Conservation (phyloP, 1,140 invertebrate species). For the Babylonia areolata region DNA sequence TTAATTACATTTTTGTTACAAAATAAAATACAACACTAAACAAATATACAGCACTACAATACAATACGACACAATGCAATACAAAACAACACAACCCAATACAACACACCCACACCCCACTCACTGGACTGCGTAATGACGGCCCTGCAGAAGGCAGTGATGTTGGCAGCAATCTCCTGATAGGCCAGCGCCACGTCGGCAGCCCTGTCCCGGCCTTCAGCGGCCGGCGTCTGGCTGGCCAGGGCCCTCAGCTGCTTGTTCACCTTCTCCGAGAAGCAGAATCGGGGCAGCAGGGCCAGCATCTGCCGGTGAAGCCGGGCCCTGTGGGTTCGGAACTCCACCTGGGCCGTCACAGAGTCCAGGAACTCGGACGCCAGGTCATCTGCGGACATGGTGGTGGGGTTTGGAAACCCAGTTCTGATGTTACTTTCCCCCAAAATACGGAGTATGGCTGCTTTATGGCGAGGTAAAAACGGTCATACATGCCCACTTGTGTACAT, state of each 20-base stretch:
- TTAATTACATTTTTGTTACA: too few species aligned
- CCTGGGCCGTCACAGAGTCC: constrained; percentile 63
- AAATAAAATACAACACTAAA: too few species aligned
- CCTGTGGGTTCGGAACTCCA: constrained; percentile 72
- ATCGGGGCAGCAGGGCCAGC: constrained; percentile 83
- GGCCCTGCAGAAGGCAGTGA: constrained; percentile 69
- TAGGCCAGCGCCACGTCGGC: constrained; percentile 61
- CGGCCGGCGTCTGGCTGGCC: constrained; percentile 77
- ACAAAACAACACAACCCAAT: too few species aligned
- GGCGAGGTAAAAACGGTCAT: too few species aligned
- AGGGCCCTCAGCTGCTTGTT: constrained; percentile 64
- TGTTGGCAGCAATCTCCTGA: constrained; percentile 68
- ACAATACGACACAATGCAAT: too few species aligned
- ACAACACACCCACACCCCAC: neutral
- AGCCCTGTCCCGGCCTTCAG: constrained; percentile 56
- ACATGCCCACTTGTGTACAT: too few species aligned
- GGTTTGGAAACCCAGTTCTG: too few species aligned
- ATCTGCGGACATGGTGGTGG: constrained; percentile 47
- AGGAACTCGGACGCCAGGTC: constrained; percentile 58
- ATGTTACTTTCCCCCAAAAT: too few species aligned
- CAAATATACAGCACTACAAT: too few species aligned
- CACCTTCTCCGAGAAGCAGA: constrained; percentile 75
- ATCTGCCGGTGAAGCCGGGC: constrained; percentile 79
- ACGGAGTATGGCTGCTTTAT: too few species aligned
- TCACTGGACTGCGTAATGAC: constrained; percentile 68